Evolutionary conservation across 1,140 invertebrate genomes (phyloP).

Genomic region (Cataglyphis hispanica): DNA sequence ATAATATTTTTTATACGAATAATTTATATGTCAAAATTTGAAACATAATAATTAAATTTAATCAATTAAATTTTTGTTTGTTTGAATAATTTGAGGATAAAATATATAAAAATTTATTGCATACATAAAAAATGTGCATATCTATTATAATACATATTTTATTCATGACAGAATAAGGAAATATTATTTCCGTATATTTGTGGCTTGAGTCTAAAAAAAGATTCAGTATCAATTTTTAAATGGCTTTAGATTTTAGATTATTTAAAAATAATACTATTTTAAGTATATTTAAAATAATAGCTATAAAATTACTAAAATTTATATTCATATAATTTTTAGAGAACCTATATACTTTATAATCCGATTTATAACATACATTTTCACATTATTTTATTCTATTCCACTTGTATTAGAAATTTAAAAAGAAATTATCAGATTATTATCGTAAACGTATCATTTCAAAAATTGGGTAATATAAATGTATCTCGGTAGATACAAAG

Average conservation of each 20-base stretch:
- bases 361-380: neutral
- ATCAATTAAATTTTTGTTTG: neutral
- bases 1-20: neutral
- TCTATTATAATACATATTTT: neutral
- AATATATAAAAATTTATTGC: no score
- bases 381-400: neutral
- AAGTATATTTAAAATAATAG: neutral
- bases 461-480: constrained; percentile 16
- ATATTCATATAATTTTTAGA: neutral
- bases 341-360: neutral
- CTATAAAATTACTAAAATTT: neutral
- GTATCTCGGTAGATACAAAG: neutral
- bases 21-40: neutral
- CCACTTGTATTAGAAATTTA: neutral
- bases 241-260: neutral
- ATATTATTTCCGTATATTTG: neutral
- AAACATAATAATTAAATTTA: neutral
- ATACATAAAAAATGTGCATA: neutral
- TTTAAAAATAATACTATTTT: neutral
- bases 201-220: neutral
- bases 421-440: neutral
- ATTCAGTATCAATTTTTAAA: neutral
- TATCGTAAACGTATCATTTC: neutral
- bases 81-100: neutral
- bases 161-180: neutral